Base-by-base conservation (phyloP, 2,797 vertebrate genomes). In the Euthynnus affinis region DNA sequence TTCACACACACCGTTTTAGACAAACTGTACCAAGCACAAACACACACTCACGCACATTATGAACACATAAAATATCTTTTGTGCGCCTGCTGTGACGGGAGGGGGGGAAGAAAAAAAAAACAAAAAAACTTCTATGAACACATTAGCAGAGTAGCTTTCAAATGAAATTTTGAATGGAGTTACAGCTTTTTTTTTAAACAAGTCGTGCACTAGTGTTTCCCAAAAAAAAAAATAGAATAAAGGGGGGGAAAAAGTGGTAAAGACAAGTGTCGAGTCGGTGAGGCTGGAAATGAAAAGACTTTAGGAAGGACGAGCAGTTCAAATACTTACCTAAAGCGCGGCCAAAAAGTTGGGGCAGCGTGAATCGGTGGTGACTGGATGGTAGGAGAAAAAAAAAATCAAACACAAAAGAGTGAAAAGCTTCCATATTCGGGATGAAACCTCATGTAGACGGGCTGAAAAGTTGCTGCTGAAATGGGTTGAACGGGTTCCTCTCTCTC, bases 321-420 rank as follows among this genome's bases (percentile, higher is more conserved):
- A 71, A 77, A 90, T 91, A 93, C 95, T 96, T 92, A 96, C 96
- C 94, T 74, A 69, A 82, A 90, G 85, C 63, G 81, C 46, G 85
- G 88, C 78, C 89, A 89, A 55, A 37, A 89, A 93, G 90, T 92
- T 92, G 1, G 1, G 12, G n/a, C 87, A 5, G 56, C 6, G 1
- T 58, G 62, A 61, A 56, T 58, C 34, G 27, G 64, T 14, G 49
- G 63, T 65, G 66, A 34, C 13, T 51, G 76, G 52, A 73, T 32
- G 80, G 74, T 22, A 22, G 37, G 37, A 5, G 60, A 34, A 44
- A 53, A 51, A 62, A 64, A 67, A 64, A 73, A 59, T 20, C 15
- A 40, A 83, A 57, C 14, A 49, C 25, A 34, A 40, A 56, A 59
- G 27, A 52, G 71, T 6, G 8, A 90, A 94, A 94, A 94, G 92